A percentile compares a stretch with the other conserved stretches of the same genome.
Evolutionary conservation across 2,113 vertebrate species (phyloP).

Genomic region (Orycteropus afer): DNA sequence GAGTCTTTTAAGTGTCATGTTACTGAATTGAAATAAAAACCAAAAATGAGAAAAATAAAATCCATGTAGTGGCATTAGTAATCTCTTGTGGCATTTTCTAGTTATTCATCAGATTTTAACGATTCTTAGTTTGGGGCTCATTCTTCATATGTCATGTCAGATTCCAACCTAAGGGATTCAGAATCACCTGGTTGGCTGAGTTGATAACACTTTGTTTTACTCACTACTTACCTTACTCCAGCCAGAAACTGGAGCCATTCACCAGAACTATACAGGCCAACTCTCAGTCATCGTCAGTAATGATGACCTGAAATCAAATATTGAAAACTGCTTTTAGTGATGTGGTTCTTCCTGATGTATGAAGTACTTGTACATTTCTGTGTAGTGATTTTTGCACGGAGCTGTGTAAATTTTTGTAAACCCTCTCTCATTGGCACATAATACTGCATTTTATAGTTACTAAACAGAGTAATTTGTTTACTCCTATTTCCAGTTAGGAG

Average conservation of each 20-base stretch:
- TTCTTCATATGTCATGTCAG: background rate
- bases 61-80: background rate
- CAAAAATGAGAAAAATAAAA: background rate
- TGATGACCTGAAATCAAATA: background rate
- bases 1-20: background rate
- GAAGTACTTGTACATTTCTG: background rate
- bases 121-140: background rate
- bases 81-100: background rate
- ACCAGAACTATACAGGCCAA: background rate
- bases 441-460: background rate
- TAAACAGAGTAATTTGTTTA: background rate
- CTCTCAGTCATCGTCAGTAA: background rate
- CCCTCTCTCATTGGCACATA: background rate
- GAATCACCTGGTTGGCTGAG: background rate
- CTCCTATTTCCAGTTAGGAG: constrained; percentile 89
- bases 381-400: background rate
- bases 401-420: background rate
- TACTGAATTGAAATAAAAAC: constrained; percentile 8
- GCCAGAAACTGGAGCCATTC: background rate
- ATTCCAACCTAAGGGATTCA: background rate
- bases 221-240: background rate
- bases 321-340: background rate
- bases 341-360: background rate
- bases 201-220: background rate
- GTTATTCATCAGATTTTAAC: background rate